A percentile compares a stretch with the other conserved stretches of the same genome.
Evolutionary conservation across 2,888 invertebrate species (phyloP).

Genomic region (Synergus gifuensis): DNA sequence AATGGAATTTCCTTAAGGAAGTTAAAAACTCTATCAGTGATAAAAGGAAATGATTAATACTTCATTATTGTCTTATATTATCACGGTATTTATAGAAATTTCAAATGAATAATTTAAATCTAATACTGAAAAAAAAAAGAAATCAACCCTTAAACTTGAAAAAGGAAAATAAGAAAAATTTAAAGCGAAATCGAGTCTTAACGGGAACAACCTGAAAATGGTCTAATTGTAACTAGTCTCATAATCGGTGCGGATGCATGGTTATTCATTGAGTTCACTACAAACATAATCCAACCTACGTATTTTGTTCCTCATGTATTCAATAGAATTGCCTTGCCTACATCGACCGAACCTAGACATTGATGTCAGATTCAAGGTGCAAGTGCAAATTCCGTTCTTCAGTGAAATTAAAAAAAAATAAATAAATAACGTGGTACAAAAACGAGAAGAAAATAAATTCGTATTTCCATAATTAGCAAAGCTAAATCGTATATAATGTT

Average conservation of each 20-base stretch:
- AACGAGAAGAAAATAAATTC: background rate
- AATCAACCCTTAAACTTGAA: background rate
- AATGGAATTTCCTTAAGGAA: background rate
- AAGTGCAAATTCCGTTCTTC: slow-evolving; percentile 19
- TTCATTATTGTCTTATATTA: background rate
- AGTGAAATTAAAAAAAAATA: background rate
- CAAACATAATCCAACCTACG: slow-evolving; percentile 14
- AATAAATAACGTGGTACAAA: background rate
- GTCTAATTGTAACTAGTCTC: slow-evolving; percentile 2
- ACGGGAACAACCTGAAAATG: background rate
- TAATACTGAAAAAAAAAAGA: background rate
- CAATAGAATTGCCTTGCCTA: slow-evolving; percentile 27
- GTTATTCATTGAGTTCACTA: slow-evolving; percentile 9
- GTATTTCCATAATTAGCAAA: background rate
- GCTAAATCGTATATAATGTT: background rate
- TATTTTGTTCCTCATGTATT: slow-evolving; percentile 14
- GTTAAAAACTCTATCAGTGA: background rate
- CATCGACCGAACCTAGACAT: slow-evolving; percentile 36
- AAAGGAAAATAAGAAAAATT: background rate
- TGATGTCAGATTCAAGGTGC: slow-evolving; percentile 26
- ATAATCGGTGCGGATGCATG: slow-evolving; percentile 29
- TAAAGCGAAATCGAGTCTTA: background rate
- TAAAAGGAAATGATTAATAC: background rate
- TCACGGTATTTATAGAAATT: too few species aligned
- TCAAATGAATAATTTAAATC: too few species aligned